phyloP scores from a whole-genome alignment of 2,888 invertebrate species.

The Sussaba pulchella region DNA sequence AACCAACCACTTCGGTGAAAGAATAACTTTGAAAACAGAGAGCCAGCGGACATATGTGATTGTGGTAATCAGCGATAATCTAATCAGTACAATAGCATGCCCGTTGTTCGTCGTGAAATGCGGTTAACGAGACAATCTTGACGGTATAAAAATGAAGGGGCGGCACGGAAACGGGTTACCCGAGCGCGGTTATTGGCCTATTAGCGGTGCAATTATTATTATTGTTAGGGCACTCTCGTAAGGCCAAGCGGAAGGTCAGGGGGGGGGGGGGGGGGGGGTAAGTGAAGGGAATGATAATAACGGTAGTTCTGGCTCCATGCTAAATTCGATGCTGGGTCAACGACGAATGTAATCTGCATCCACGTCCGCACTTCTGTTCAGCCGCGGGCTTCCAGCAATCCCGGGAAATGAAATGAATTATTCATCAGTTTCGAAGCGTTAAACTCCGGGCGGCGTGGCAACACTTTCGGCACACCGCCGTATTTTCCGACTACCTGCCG shows the following conservation, averaged over 20 bases:
- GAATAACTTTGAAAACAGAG: not conserved
- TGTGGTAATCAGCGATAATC: not conserved
- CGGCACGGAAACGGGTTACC: not conserved
- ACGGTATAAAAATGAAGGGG: constrained; percentile 48
- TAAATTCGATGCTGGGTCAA: constrained; percentile 72
- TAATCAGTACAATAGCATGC: constrained; percentile 17
- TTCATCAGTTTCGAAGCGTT: constrained; percentile 76
- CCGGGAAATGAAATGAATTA: constrained; percentile 81
- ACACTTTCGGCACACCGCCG: constrained; percentile 55
- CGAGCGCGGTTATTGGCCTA: constrained; percentile 57
- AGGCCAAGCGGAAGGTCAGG: constrained; percentile 5
- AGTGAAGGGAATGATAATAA: constrained; percentile 48
- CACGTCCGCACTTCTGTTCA: constrained; percentile 62
- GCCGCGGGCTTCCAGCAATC: constrained; percentile 69
- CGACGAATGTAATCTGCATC: constrained; percentile 70
- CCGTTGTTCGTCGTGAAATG: constrained; percentile 23
- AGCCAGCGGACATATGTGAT: too few species aligned
- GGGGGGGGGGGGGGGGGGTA: not conserved
- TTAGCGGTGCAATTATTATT: constrained; percentile 66
- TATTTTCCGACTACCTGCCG: not conserved
- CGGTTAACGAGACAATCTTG: constrained; percentile 57
- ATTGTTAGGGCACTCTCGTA: constrained; percentile 46
- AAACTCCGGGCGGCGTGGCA: constrained; percentile 69
- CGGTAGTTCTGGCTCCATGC: constrained; percentile 51
- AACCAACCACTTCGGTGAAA: too few species aligned